Evolutionary conservation across 1,140 invertebrate genomes (phyloP).

Genomic region (Homarus americanus): DNA sequence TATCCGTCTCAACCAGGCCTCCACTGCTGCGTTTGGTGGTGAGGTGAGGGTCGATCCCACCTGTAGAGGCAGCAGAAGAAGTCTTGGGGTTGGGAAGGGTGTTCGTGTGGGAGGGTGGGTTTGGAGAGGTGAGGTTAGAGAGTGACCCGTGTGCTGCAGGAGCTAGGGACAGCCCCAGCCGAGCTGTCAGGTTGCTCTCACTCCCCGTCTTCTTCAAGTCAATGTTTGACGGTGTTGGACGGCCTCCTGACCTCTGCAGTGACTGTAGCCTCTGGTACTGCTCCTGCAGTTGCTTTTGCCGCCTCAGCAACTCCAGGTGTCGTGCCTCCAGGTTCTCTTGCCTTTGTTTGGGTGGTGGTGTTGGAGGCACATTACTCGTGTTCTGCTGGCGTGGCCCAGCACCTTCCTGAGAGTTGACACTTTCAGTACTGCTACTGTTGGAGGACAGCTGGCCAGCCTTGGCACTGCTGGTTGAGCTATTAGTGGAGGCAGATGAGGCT

Average conservation of each 20-base stretch:
- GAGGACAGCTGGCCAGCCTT: constrained; percentile 72
- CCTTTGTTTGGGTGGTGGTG: constrained; percentile 72
- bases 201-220: constrained; percentile 69
- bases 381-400: constrained; percentile 23
- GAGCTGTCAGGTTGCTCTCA: constrained; percentile 57
- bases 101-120: constrained; percentile 32
- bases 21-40: constrained; percentile 49
- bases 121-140: constrained; percentile 53
- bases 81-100: constrained; percentile 68
- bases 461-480: constrained; percentile 64
- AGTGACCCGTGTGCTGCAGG: constrained; percentile 60
- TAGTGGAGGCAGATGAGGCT: constrained; percentile 73
- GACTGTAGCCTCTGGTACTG: constrained; percentile 77
- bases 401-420: constrained; percentile 77
- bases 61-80: constrained; percentile 29
- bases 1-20: constrained; percentile 63
- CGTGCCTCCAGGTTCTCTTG: constrained; percentile 77
- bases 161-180: constrained; percentile 54
- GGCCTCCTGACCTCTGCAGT: constrained; percentile 75
- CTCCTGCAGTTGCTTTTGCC: constrained; percentile 77
- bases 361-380: constrained; percentile 33
- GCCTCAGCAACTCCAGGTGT: constrained; percentile 77
- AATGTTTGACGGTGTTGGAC: constrained; percentile 65
- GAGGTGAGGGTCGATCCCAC: constrained; percentile 1
- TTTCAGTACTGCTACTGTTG: constrained; percentile 76